A percentile compares a stretch with the other conserved stretches of the same genome.
Evolutionary conservation across 2,888 invertebrate genomes (phyloP).

Genomic region (Pegoplata infirma): DNA sequence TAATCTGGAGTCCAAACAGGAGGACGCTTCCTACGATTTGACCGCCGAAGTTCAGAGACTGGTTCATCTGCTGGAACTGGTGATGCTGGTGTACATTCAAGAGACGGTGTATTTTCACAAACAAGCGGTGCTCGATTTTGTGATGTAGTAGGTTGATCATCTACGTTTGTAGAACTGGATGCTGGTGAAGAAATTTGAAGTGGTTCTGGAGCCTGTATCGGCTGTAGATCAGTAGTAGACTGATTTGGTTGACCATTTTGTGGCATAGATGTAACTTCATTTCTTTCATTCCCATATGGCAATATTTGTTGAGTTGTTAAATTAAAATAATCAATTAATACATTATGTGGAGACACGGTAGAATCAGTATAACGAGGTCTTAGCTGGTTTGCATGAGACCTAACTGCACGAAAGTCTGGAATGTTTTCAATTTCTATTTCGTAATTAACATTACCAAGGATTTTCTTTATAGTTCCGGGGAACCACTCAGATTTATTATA

Average conservation of each 20-base stretch:
- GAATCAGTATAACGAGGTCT: neutral
- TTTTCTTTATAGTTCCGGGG: neutral
- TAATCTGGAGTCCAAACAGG: neutral
- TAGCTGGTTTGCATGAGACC: too few species aligned
- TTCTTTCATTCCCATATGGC: neutral
- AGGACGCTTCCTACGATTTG: neutral
- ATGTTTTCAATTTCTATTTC: too few species aligned
- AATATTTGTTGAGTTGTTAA: neutral
- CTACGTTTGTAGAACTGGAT: neutral
- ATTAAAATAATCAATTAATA: neutral
- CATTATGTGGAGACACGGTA: neutral
- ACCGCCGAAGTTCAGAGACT: neutral
- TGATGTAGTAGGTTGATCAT: neutral
- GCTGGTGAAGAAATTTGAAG: neutral
- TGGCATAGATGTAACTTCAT: neutral
- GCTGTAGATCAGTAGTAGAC: neutral
- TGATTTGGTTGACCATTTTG: neutral
- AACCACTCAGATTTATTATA: neutral
- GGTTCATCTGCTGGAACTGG: neutral
- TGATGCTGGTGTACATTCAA: neutral
- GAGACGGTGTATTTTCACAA: neutral
- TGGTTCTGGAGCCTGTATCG: neutral
- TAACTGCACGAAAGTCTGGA: too few species aligned
- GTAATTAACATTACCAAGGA: too few species aligned
- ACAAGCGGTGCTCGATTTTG: neutral